Conservation (phyloP, 2,113 vertebrate species). For the Corapipo altera region DNA sequence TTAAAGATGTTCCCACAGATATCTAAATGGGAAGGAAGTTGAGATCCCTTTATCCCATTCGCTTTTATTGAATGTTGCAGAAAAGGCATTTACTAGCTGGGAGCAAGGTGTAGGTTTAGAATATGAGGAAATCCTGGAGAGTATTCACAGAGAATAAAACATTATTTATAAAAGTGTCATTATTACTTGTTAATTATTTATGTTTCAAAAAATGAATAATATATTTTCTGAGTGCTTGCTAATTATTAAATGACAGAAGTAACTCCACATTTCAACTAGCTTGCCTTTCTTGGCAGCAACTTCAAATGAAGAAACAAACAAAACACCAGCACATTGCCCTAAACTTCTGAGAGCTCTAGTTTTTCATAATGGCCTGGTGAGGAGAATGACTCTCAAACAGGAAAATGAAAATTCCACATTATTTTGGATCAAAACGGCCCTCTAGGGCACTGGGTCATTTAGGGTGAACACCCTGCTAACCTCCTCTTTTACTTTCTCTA, state of each 20-base stretch:
- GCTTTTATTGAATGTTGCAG: background rate
- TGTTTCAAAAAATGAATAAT: constrained; percentile 59
- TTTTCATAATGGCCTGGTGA: constrained; percentile 24
- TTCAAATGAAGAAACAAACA: constrained; percentile 34
- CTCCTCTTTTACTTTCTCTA: background rate
- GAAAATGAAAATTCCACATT: background rate
- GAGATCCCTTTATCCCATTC: background rate
- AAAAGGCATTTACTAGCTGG: constrained; percentile 39
- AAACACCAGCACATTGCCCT: background rate
- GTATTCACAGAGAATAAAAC: constrained; percentile 56
- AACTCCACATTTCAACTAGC: constrained; percentile 48
- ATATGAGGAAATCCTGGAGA: constrained; percentile 48
- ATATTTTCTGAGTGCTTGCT: constrained; percentile 60
- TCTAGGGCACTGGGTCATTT: background rate
- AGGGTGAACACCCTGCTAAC: background rate
- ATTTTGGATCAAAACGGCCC: background rate
- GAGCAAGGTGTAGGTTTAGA: constrained; percentile 29
- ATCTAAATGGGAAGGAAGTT: constrained; percentile 54
- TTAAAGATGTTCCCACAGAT: constrained; percentile 58
- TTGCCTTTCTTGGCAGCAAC: constrained; percentile 46
- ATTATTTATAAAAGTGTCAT: constrained; percentile 61
- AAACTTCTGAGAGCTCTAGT: constrained; percentile 29
- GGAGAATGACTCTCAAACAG: background rate
- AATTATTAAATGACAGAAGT: constrained; percentile 68
- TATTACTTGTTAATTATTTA: constrained; percentile 62